Evolutionary conservation across 2,888 invertebrate species (phyloP).

Genomic region (Leptopilina drosophilae): DNA sequence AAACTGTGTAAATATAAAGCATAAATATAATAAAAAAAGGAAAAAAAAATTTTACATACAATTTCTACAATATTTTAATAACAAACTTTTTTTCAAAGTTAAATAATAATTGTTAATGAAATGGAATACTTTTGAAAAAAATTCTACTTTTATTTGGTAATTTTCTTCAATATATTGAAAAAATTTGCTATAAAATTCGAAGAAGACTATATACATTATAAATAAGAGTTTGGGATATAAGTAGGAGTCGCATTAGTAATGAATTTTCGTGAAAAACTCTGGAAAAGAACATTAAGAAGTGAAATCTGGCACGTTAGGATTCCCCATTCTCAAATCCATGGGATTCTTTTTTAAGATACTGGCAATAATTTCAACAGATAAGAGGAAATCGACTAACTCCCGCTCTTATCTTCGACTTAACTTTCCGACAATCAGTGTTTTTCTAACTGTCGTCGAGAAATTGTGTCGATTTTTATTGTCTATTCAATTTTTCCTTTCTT

Average conservation of each 20-base stretch:
- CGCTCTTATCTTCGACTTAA: slow-evolving; percentile 53
- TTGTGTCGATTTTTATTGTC: neutral
- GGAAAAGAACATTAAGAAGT: slow-evolving; percentile 54
- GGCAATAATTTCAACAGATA: slow-evolving; percentile 70
- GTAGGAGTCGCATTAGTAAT: slow-evolving; percentile 52
- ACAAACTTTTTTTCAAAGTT: too few relatives aligned
- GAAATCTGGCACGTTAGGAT: slow-evolving; percentile 51
- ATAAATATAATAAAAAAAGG: too few relatives aligned
- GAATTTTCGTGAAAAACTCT: slow-evolving; percentile 57
- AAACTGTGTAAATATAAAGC: too few relatives aligned
- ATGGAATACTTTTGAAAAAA: too few relatives aligned
- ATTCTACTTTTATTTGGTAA: too few relatives aligned
- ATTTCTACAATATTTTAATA: too few relatives aligned
- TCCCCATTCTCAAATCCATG: slow-evolving; percentile 44
- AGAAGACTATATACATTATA: too few relatives aligned
- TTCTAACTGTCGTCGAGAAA: slow-evolving; percentile 48
- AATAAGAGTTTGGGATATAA: slow-evolving; percentile 23
- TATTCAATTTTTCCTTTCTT: too few relatives aligned
- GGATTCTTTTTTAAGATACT: slow-evolving; percentile 66
- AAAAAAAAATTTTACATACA: neutral
- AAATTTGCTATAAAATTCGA: neutral
- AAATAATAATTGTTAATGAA: too few relatives aligned
- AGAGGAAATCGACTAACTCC: slow-evolving; percentile 63
- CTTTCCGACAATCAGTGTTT: slow-evolving; percentile 52
- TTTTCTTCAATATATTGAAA: neutral